Conservation (phyloP, 2,113 vertebrate genomes). For the Tragelaphus imberbis region DNA sequence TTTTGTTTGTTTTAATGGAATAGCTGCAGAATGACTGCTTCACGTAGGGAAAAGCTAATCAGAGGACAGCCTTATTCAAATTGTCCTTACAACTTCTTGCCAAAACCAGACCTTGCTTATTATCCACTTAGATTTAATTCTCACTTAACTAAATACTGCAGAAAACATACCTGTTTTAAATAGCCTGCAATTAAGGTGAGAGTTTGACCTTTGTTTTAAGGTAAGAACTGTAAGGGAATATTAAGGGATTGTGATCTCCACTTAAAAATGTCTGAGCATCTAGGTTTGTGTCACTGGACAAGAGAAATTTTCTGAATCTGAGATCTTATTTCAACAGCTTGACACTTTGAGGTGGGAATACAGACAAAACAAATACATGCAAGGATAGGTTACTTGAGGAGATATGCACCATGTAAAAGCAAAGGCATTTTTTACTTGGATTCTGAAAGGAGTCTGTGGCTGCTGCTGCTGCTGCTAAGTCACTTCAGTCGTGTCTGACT, state of each 20-base stretch:
- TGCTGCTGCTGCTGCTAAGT: too few species aligned
- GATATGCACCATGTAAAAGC: background rate
- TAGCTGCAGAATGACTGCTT: background rate
- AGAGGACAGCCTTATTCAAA: background rate
- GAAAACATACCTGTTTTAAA: background rate
- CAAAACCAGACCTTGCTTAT: background rate
- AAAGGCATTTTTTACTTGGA: background rate
- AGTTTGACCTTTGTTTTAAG: background rate
- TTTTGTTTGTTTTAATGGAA: background rate
- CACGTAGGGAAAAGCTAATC: background rate
- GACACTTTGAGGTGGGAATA: background rate
- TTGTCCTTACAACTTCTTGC: background rate
- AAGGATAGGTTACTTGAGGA: background rate
- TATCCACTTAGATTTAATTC: conserved; percentile 4
- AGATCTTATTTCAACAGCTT: background rate
- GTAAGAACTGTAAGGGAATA: background rate
- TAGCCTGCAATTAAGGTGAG: background rate
- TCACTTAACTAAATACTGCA: background rate
- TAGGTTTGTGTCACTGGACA: background rate
- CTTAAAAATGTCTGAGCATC: background rate
- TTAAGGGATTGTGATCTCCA: background rate
- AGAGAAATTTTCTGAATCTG: background rate
- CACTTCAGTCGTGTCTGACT: background rate
- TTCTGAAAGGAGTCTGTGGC: background rate
- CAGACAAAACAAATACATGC: background rate